phyloP scores from a whole-genome alignment of 2,113 vertebrate genomes.

The Ploceus nigricollis region DNA sequence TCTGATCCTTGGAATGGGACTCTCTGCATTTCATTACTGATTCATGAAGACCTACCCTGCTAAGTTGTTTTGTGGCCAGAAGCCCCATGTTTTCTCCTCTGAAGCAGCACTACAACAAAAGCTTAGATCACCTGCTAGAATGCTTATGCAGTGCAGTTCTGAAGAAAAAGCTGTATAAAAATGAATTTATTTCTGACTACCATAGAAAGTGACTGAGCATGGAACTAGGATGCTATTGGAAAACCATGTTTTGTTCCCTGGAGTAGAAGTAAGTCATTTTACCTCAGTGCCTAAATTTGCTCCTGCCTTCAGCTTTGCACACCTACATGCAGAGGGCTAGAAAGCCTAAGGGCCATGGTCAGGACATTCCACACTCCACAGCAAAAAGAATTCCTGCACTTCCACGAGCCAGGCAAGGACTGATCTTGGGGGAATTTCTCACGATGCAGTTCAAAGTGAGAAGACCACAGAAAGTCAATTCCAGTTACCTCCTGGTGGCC shows the following conservation, averaged over 20 bases:
- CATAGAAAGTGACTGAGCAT: background rate
- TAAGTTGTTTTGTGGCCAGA: background rate
- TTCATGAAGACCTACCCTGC: background rate
- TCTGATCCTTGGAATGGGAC: background rate
- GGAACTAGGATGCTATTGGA: background rate
- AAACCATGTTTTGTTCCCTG: background rate
- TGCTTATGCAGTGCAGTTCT: background rate
- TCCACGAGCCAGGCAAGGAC: rapidly evolving
- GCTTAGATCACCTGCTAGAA: background rate
- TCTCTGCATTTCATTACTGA: background rate
- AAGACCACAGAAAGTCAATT: background rate
- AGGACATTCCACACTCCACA: background rate
- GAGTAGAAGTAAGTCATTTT: background rate
- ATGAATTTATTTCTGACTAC: conserved; percentile 1
- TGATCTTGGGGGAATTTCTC: background rate
- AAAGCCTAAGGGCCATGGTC: background rate
- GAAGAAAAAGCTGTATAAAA: background rate
- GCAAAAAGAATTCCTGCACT: background rate
- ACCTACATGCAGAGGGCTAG: background rate
- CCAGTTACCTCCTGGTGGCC: background rate
- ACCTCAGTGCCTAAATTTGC: background rate
- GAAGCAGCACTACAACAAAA: background rate
- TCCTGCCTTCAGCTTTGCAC: background rate
- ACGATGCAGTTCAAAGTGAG: background rate
- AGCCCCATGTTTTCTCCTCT: background rate